phyloP scores from a whole-genome alignment of 2,888 invertebrate species.

The Melieria omissa region DNA sequence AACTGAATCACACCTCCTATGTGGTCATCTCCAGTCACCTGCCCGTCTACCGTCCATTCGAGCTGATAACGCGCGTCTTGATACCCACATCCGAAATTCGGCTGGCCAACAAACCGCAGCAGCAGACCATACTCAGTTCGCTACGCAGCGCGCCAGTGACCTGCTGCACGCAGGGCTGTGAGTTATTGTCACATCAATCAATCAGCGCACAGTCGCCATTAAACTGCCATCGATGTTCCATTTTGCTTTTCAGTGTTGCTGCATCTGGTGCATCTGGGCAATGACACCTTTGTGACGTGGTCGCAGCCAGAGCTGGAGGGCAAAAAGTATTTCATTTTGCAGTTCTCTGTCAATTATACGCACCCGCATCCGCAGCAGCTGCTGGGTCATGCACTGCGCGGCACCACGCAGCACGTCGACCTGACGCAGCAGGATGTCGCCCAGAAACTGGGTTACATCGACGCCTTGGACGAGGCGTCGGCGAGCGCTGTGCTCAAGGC shows the following conservation, averaged over 20 bases:
- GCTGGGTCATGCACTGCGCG: slow-evolving; percentile 49
- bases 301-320: slow-evolving; percentile 57
- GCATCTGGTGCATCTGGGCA: slow-evolving; percentile 55
- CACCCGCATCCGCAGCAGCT: slow-evolving; percentile 58
- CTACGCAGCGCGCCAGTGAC: slow-evolving; percentile 60
- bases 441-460: slow-evolving; percentile 52
- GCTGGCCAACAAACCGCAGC: slow-evolving; percentile 51
- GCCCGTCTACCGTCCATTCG: slow-evolving; percentile 62
- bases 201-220: not conserved
- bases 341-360: slow-evolving; percentile 60
- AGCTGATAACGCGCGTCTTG: slow-evolving; percentile 61
- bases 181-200: slow-evolving; percentile 43
- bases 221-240: not conserved
- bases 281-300: slow-evolving; percentile 62
- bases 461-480: slow-evolving; percentile 51
- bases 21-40: slow-evolving; percentile 60
- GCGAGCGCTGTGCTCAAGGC: slow-evolving; percentile 53
- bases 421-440: slow-evolving; percentile 55
- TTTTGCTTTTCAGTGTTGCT: slow-evolving; percentile 51
- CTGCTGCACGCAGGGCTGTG: slow-evolving; percentile 66
- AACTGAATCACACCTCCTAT: slow-evolving; percentile 60
- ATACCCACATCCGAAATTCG: slow-evolving; percentile 57
- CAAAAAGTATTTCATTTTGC: slow-evolving; percentile 62
- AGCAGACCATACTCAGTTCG: slow-evolving; percentile 61
- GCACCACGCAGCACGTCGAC: slow-evolving; percentile 55